Evolutionary conservation across 1,140 invertebrate genomes (phyloP).

Genomic region (Cotesia chilonis): DNA sequence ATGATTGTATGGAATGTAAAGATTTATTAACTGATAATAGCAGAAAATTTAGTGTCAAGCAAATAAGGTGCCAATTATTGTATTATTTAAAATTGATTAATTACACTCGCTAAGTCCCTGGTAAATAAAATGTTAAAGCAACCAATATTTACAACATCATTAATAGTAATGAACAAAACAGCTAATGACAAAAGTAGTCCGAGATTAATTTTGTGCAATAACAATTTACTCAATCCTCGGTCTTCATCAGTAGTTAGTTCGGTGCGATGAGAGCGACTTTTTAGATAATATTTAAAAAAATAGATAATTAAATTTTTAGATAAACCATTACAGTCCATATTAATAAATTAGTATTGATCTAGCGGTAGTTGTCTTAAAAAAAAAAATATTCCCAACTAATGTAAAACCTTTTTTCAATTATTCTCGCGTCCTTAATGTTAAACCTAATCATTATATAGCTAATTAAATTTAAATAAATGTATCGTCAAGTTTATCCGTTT

Average conservation of each 20-base stretch:
- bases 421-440: constrained; percentile 62
- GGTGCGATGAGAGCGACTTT: constrained; percentile 57
- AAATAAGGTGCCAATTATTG: constrained; percentile 23
- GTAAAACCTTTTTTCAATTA: constrained; percentile 52
- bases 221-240: constrained; percentile 63
- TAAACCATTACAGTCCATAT: constrained; percentile 14
- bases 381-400: constrained; percentile 30
- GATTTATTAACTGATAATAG: neutral
- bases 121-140: constrained; percentile 12
- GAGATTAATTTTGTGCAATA: constrained; percentile 52
- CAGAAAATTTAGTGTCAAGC: neutral
- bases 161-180: constrained; percentile 23
- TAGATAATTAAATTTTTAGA: constrained; percentile 6
- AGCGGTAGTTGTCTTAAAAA: constrained; percentile 14
- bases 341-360: constrained; percentile 21
- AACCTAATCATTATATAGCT: constrained; percentile 53
- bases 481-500: constrained; percentile 3
- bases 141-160: too few relatives aligned
- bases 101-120: constrained; percentile 39
- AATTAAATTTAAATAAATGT: constrained; percentile 39
- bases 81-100: constrained; percentile 10
- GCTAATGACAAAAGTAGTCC: constrained; percentile 28
- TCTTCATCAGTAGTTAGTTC: constrained; percentile 61
- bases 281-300: constrained; percentile 35
- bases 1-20: too few relatives aligned